phyloP scores from a whole-genome alignment of 2,797 vertebrate species.

The Neostethus bicornis region DNA sequence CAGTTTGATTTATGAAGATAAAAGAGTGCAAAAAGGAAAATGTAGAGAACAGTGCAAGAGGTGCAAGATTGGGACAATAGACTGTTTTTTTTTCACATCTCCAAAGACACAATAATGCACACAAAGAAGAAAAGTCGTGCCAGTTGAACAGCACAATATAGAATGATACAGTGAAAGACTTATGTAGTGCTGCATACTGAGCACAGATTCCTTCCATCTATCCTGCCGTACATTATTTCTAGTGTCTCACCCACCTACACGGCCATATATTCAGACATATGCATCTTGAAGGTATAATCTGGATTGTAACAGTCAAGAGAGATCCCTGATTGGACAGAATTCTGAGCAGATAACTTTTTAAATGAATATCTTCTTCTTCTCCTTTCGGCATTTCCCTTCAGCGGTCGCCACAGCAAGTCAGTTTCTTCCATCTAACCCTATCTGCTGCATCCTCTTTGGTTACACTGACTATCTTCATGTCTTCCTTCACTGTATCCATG shows the following conservation, averaged over 20 bases:
- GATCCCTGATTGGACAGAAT: constrained; percentile 3
- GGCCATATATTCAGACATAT: constrained; percentile 52
- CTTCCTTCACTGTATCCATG: too few relatives aligned
- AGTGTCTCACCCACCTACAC: constrained; percentile 54
- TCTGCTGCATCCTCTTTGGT: too few relatives aligned
- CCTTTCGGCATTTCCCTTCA: too few relatives aligned
- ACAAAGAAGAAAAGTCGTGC: constrained; percentile 8
- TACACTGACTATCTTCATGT: too few relatives aligned
- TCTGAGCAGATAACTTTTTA: constrained; percentile 9
- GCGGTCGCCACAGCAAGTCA: too few relatives aligned
- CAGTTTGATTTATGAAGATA: constrained; percentile 50
- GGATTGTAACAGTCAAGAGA: constrained; percentile 12
- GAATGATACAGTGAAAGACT: constrained; percentile 42
- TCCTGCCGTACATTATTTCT: constrained; percentile 25
- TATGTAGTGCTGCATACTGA: constrained; percentile 15
- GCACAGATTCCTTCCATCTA: constrained; percentile 19
- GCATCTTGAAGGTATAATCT: constrained; percentile 18
- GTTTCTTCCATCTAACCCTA: too few relatives aligned
- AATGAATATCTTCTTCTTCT: too few relatives aligned
- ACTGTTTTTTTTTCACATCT: constrained; percentile 3
- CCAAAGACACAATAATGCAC: constrained; percentile 9
- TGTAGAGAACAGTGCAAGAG: constrained; percentile 22
- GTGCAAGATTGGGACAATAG: constrained; percentile 7
- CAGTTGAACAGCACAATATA: constrained; percentile 17
- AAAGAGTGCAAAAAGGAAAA: constrained; percentile 37